Evolutionary conservation across 1,140 invertebrate species (phyloP), one percentile per base, ranked within the genome.

Genomic region (Pogonus chalceus): DNA sequence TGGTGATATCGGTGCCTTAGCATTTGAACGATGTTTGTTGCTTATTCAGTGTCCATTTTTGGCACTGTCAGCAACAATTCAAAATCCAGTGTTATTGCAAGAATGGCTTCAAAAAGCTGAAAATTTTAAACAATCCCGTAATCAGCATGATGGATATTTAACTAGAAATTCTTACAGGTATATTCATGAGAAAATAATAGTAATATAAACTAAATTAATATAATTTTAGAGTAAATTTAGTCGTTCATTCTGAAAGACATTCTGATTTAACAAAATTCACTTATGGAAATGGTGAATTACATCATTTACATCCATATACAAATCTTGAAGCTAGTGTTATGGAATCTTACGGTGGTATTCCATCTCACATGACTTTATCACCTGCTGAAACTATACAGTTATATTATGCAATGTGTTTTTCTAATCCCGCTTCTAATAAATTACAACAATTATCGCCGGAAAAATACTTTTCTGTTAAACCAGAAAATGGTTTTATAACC

Each of bases 1-100:
- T 21, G 57, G 53, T 9, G 43, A 59, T 22, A 26, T 22, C 20
- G 59, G 55, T 3, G 60, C 59, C 2, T 14, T 55, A 10, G 24
- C 50, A 0, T 62, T 57, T 59, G 60, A 62, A 51, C 23, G 55
- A 39, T 53, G 50, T 43, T 23, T 62, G 18, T 26, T 62, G 14
- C 24, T 58, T 10, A 62, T 56, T 20, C 51, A 46, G 0, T 60
- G 37, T 43, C 37, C 37, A 54, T 62, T 62, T 55, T 51, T 62
- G 12, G 60, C 60, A 20, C 52, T 62, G 12, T 62, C 60, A 20
- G 60, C 60, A 14, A 62, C 60, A 10, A 53, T 62, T 22, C 53
- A 51, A 12, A 47, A 60, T 26, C 56, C 58, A 31, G 51, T 46
- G 20, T n/a, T 51, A 2, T 53, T 62, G 23, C 47, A 56, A 20